These are phyloP conservation scores for Forbesichthys agassizii DNA, from an alignment of 2,113 vertebrate genomes.

Conservation along the genomic window DNA sequence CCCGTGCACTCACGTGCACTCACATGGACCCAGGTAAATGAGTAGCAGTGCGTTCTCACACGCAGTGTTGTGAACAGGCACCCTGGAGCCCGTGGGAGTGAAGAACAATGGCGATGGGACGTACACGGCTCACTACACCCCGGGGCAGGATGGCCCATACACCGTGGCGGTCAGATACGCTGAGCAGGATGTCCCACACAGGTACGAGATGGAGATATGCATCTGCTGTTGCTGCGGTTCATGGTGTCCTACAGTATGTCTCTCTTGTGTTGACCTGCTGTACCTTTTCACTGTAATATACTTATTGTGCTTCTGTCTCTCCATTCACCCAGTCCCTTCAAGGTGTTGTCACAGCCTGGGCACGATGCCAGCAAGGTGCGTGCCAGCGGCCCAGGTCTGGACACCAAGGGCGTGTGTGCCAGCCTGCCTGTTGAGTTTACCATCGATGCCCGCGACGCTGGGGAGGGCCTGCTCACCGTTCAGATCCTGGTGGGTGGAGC, in stretches of 20 bases:
- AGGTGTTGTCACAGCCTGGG: slow-evolving; percentile 87
- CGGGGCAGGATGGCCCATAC: slow-evolving; percentile 87
- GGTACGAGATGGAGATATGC: slow-evolving; percentile 67
- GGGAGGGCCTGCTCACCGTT: slow-evolving; percentile 89
- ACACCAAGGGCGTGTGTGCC: slow-evolving; percentile 85
- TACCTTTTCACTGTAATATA: slow-evolving; percentile 7
- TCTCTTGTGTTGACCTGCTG: too few relatives aligned
- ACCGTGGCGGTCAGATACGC: slow-evolving; percentile 89
- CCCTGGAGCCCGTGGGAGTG: slow-evolving; percentile 86
- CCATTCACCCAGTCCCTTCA: slow-evolving; percentile 82
- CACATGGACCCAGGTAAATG: neutral
- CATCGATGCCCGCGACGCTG: slow-evolving; percentile 89
- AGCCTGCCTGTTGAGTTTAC: slow-evolving; percentile 93
- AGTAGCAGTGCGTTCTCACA: too few relatives aligned
- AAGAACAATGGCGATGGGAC: slow-evolving; percentile 90
- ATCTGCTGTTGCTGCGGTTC: too few relatives aligned
- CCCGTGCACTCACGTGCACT: neutral
- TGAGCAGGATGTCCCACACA: slow-evolving; percentile 90
- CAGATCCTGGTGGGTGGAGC: slow-evolving; percentile 86
- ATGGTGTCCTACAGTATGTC: too few relatives aligned
- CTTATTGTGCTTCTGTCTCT: slow-evolving; percentile 4
- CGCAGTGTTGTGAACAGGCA: slow-evolving; percentile 66
- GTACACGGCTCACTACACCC: slow-evolving; percentile 91
- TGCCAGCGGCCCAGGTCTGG: slow-evolving; percentile 89
- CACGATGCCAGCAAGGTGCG: slow-evolving; percentile 94